Evolutionary conservation across 2,888 invertebrate genomes (phyloP).

Genomic region (Cataglyphis livida): DNA sequence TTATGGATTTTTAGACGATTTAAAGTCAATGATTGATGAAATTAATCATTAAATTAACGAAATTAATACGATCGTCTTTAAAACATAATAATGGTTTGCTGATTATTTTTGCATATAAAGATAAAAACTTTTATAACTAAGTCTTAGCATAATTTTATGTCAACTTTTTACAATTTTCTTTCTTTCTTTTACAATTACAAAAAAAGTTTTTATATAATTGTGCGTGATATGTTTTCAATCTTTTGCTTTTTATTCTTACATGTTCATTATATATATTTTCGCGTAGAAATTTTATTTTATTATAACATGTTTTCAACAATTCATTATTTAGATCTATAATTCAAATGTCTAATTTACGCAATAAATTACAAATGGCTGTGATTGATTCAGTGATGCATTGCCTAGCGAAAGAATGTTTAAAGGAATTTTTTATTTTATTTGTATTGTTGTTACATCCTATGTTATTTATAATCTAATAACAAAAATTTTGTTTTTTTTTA

Average conservation of each 20-base stretch:
- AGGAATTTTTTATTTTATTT: background rate
- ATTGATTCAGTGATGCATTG: background rate
- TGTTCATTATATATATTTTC: background rate
- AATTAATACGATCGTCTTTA: background rate
- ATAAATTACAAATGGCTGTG: background rate
- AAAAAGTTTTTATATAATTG: background rate
- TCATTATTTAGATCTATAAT: background rate
- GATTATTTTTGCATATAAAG: background rate
- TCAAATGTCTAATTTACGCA: background rate
- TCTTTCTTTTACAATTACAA: background rate
- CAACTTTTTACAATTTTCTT: background rate
- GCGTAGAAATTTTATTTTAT: background rate
- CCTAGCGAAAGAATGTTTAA: background rate
- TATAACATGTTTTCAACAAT: background rate
- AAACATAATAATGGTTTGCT: background rate
- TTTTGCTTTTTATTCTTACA: background rate
- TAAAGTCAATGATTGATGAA: background rate
- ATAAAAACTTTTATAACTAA: background rate
- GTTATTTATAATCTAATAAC: background rate
- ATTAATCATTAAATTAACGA: background rate
- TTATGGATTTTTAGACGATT: background rate
- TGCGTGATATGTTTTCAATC: background rate
- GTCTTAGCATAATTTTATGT: background rate
- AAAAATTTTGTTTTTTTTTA: background rate
- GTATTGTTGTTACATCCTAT: background rate